Base-by-base conservation (phyloP, 2,888 invertebrate genomes). In the Tineola bisselliella region DNA sequence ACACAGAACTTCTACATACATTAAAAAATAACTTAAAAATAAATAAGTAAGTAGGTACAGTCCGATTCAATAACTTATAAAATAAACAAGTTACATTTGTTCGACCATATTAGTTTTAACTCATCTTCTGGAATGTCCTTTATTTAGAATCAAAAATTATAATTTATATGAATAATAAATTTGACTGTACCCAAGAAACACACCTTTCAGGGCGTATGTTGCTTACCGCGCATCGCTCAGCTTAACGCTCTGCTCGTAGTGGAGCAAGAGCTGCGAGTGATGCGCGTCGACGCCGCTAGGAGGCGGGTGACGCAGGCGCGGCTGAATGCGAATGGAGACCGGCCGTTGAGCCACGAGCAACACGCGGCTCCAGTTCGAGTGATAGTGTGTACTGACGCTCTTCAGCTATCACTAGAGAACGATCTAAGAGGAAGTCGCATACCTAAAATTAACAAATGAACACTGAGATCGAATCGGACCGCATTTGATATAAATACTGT, bases 321-420 rank as follows among this genome's bases (percentile, higher is more conserved):
- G 75, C 73, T 44, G 75, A 64, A 11, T 71, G 70, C 61, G 70
- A 65, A 48, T 66, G 67, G 61, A 60, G 1, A 75, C 74, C 11
- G 76, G 77, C 0, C 78, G 72, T 12, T 5, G 76, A 73, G 1
- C 82, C 83, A 0, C 84, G 80, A 1, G 82, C 68, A 38, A 90
- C 89, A 61, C 95, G 90, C 0, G 97, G 96, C 81, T 97, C 96
- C 65, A 96, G 91, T 73, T 92, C 92, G 68, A 96, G 82, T 0
- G 96, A 96, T 66, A 92, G 88, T 62, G 90, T 90, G 82, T 96
- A 96, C 62, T 96, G 90, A 33, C 95, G 93, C 77, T 96, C 96
- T 71, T 95, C 95, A 52, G 92, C 90, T 66, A 95, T 88, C 61
- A 94, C 88, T 60, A 95, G 84, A 15, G 91, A 90, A 1, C 91